Conservation (phyloP, 1,140 invertebrate species). For the Lasioglossum albipes region DNA sequence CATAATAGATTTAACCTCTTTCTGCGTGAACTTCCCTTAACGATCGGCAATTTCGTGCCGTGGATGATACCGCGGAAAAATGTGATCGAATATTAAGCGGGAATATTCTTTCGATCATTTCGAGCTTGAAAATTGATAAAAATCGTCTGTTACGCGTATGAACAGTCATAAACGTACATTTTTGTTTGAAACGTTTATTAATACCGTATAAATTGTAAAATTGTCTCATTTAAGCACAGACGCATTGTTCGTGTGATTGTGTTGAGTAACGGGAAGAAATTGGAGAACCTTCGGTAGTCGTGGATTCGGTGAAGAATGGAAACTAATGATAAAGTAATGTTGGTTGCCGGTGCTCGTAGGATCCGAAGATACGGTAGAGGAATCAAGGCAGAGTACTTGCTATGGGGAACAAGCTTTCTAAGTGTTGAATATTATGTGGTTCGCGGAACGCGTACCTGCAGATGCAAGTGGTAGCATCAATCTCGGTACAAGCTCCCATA, state of each 20-base stretch:
- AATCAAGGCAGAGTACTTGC: neutral
- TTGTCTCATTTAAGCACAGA: too few species aligned
- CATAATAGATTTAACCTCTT: neutral
- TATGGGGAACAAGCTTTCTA: slow-evolving; percentile 11
- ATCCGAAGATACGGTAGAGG: neutral
- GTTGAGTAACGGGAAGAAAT: too few species aligned
- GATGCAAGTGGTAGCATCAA: slow-evolving; percentile 40
- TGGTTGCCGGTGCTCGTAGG: neutral
- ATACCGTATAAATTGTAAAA: too few species aligned
- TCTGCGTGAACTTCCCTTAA: neutral
- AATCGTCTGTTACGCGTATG: too few species aligned
- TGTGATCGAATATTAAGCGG: neutral
- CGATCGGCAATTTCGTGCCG: neutral
- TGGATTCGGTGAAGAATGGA: neutral
- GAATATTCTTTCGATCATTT: too few species aligned
- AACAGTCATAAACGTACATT: too few species aligned
- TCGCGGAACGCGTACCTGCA: slow-evolving; percentile 20
- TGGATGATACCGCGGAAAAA: neutral
- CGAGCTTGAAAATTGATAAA: too few species aligned
- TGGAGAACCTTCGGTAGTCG: too few species aligned
- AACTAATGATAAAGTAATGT: neutral
- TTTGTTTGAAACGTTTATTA: too few species aligned
- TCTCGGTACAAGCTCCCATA: slow-evolving; percentile 47
- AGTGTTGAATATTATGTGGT: slow-evolving; percentile 36
- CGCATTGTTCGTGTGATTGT: too few species aligned